These are phyloP conservation scores for Isoperla grammatica DNA, from an alignment of 2,888 invertebrate species.

Conservation along the genomic window DNA sequence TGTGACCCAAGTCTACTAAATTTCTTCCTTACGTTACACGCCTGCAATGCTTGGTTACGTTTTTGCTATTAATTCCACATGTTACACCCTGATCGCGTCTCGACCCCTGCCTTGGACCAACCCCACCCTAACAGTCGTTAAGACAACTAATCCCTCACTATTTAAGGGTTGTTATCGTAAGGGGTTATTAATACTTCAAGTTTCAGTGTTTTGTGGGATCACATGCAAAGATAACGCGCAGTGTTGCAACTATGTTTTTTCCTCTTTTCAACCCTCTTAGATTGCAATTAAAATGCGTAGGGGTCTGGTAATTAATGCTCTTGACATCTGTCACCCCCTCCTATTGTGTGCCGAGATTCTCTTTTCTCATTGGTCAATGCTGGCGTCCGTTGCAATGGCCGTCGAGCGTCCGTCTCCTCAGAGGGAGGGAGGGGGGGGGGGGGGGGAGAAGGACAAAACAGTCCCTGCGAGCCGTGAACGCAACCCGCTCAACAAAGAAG, in stretches of 20 bases:
- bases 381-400: conserved; percentile 9
- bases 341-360: conserved; percentile 12
- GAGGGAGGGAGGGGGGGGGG: not conserved
- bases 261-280: conserved; percentile 7
- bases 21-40: too few species aligned
- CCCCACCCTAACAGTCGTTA: conserved; percentile 13
- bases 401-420: conserved; percentile 6
- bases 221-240: not conserved
- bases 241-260: not conserved
- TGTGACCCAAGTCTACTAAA: too few species aligned
- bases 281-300: conserved; percentile 14
- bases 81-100: too few species aligned
- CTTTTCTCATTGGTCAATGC: conserved; percentile 17
- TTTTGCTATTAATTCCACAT: too few species aligned
- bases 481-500: not conserved
- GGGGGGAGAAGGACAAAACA: conserved; percentile 1
- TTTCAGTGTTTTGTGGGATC: conserved; percentile 14
- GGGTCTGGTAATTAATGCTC: conserved; percentile 8
- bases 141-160: conserved; percentile 13
- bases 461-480: conserved; percentile 6
- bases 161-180: not conserved
- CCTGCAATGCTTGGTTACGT: too few species aligned
- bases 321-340: conserved; percentile 10
- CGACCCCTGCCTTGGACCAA: too few species aligned
- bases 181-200: conserved; percentile 11